A percentile compares a stretch with the other conserved stretches of the same genome.
Conservation (phyloP, 2,113 vertebrate species). For the Brienomyrus brachyistius region DNA sequence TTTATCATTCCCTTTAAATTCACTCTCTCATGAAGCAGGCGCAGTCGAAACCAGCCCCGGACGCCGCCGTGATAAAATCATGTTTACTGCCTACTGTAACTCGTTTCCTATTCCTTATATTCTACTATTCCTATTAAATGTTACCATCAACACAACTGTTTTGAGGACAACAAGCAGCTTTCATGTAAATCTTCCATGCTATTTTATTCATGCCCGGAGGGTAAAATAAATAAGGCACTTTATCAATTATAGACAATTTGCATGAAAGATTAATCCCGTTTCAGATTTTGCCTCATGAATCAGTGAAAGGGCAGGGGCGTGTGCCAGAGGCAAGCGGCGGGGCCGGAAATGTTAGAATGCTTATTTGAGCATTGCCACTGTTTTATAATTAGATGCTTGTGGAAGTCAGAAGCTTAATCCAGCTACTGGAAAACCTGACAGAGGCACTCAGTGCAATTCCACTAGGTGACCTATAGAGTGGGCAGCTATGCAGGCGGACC, state of each 20-base stretch:
- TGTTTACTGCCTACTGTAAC: neutral
- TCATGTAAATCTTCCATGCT: neutral
- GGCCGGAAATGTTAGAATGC: neutral
- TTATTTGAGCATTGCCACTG: neutral
- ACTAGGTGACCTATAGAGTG: neutral
- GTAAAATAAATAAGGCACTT: conserved; percentile 13
- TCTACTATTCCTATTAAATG: neutral
- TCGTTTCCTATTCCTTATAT: neutral
- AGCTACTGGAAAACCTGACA: neutral
- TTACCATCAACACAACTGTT: neutral
- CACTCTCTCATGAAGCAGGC: neutral
- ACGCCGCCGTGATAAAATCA: neutral
- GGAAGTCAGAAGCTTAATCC: neutral
- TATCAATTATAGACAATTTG: conserved; percentile 18
- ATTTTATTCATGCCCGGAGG: conserved; percentile 9
- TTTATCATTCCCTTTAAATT: neutral
- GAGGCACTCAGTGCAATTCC: neutral
- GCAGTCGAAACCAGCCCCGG: neutral
- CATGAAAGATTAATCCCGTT: conserved; percentile 1
- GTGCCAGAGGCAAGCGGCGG: neutral
- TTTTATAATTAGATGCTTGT: neutral
- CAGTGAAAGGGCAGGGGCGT: neutral
- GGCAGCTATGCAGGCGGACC: neutral
- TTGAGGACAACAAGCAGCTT: conserved; percentile 8
- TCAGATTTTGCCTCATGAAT: conserved; percentile 12